Base-by-base conservation (phyloP, 2,888 invertebrate genomes). In the Odontocolon sp. region DNA sequence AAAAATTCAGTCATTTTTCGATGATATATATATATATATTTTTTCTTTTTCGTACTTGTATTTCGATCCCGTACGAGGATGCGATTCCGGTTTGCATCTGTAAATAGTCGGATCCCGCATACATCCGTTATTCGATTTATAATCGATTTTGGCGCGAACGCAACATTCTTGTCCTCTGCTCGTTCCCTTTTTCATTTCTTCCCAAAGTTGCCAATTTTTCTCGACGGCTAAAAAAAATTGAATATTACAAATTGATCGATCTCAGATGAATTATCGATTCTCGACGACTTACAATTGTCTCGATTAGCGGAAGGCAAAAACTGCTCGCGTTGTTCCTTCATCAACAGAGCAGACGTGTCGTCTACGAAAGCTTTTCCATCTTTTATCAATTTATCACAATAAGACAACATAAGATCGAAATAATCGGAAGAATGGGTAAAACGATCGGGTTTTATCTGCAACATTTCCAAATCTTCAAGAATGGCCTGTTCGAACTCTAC, bases 51-150 rank as follows among this genome's bases (percentile, higher is more conserved):
- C 92, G 87, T 91, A 98, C 97, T 98, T 99, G 92, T 99, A 99
- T 91, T 97, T 96, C 21, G 93, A 94, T 68, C 98, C 98, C 4
- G 99, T 99, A 26, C 96, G 93, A 0, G 99, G 97, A 92, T 99
- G 99, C 0, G 94, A 92, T 89, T 99, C 99, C 61, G 95, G 95
- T 91, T 99, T 99, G 91, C 99, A 99, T 11, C 99, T 93, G 90
- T 99, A 99, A 86, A 99, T 98, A 21, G 99, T 99, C 28, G 99
- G 99, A 92, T 99, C 99, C 33, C 99, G 93, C 94, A 99, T 91
- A 85, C 99, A 99, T 0, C 99, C 99, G 91, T 99, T 99, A 14
- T 95, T 92, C 0, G 98, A 98, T 84, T 95, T 93, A 98, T 99
- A 99, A 91, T 99, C 97, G 74, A 99, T 98, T 92, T 98, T 99